Conservation (phyloP, 2,113 vertebrate species). For the Xiphophorus couchianus region DNA sequence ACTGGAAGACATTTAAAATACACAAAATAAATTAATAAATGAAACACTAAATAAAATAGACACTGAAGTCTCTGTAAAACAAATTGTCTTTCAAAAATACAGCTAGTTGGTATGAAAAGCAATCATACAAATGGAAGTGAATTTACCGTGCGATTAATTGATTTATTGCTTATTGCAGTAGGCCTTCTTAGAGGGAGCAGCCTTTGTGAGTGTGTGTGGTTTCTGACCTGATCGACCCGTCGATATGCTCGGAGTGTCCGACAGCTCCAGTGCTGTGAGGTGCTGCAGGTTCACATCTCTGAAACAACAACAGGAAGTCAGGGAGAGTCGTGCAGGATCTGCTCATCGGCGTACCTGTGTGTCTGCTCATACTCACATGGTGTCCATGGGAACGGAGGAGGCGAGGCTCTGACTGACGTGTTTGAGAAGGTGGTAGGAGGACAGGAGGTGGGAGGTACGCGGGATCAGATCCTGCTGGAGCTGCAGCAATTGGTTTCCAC, state of each 20-base stretch:
- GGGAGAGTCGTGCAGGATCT: too few species aligned
- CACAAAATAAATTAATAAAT: too few species aligned
- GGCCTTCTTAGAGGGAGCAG: too few species aligned
- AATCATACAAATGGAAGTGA: too few species aligned
- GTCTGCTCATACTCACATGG: conserved; percentile 84
- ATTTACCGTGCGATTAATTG: too few species aligned
- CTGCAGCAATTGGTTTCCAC: conserved; percentile 85
- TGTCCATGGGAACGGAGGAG: conserved; percentile 85
- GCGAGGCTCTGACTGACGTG: conserved; percentile 87
- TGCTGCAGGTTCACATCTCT: conserved; percentile 96
- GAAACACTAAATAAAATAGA: too few species aligned
- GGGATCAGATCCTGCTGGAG: conserved; percentile 93
- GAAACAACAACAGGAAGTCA: conserved; percentile 14
- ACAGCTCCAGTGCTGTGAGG: conserved; percentile 90
- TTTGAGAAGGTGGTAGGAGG: conserved; percentile 89
- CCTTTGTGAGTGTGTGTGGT: background rate
- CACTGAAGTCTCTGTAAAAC: too few species aligned
- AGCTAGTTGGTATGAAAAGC: too few species aligned
- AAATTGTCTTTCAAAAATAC: too few species aligned
- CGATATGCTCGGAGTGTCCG: conserved; percentile 80
- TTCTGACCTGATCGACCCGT: conserved; percentile 83
- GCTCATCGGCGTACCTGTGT: background rate
- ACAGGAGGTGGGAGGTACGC: conserved; percentile 87
- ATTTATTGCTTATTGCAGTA: too few species aligned
- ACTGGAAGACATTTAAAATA: too few species aligned